Evolutionary conservation across 92 coral and sea anemone genomes (phyloP), one percentile per base, ranked within the genome.

Genomic region (Parazoanthus darwini): DNA sequence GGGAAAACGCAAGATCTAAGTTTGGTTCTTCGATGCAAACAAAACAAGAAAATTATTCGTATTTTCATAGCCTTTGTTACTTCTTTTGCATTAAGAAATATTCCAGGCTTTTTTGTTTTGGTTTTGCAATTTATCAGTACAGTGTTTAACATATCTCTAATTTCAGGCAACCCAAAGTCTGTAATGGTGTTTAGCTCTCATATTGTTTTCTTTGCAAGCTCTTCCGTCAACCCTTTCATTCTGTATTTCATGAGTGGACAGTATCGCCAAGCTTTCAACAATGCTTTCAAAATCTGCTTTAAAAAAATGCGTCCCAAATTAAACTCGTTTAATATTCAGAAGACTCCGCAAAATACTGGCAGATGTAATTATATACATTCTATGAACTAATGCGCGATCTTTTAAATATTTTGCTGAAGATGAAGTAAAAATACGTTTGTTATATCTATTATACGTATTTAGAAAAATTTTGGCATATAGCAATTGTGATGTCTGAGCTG

Each of bases 31-130:
- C 87, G 87, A 26, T 84, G 79, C 78, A 84, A 84, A 35, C 87
- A 84, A 84, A 84, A 70, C 46, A 84, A 20, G 5, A 84, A 84
- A 29, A 84, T 84, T n/a, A 84, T 84, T 70, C 78, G 87, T 36
- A 84, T 84, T 36, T 70, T 71, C 68, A 72, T 84, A 26, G 38
- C 56, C 7, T 54, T 84, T 35, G 79, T 84, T 71, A 8, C 23
- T 11, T 29, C 79, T 42, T 84, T 70, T 46, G 87, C 87, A 29
- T 0, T 46, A 23, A 13, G 79, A 84, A 84, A 70, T 29, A 18
- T 73, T 36, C 35, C 79, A 20, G 3, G 29, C 10, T 26, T 84
- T 37, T 4, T 73, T 3, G 1, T 5, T 38, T 5, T 84, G 16
- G 29, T 48, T 8, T 43, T 70, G 5, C 0, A 44, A 1, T 10